Percentiles rank a stretch among this genome's conserved stretches.
These are phyloP conservation scores for Propsilocerus akamusi DNA, from an alignment of 1,140 invertebrate genomes.

Conservation along the genomic window DNA sequence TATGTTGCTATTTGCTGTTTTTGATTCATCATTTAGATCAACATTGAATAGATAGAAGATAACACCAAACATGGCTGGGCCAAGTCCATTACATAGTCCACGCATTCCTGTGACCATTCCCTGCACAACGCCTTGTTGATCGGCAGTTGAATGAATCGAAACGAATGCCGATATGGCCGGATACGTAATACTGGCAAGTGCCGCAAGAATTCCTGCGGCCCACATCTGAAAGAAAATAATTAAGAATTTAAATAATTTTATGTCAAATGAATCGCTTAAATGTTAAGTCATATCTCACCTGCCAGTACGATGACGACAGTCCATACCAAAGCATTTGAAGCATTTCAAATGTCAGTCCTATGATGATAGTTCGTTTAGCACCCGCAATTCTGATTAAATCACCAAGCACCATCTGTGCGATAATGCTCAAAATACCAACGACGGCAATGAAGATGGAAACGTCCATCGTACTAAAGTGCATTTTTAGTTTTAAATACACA, in stretches of 20 bases:
- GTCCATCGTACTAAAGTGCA: slow-evolving; percentile 87
- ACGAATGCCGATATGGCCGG: slow-evolving; percentile 99
- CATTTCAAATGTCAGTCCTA: slow-evolving; percentile 92
- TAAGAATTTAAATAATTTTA: not conserved
- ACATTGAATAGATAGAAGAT: slow-evolving; percentile 99
- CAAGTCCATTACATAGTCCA: slow-evolving; percentile 82
- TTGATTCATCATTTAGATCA: slow-evolving; percentile 67
- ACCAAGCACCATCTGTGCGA: slow-evolving; percentile 81
- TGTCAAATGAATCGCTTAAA: slow-evolving; percentile 36
- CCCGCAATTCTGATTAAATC: slow-evolving; percentile 73
- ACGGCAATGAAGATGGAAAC: slow-evolving; percentile 96
- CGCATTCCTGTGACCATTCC: slow-evolving; percentile 95
- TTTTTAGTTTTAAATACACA: slow-evolving; percentile 95
- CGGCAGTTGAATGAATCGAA: slow-evolving; percentile 87
- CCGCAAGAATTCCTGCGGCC: slow-evolving; percentile 49
- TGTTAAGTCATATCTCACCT: not conserved
- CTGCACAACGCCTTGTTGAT: slow-evolving; percentile 95
- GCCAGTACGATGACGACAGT: too few relatives aligned
- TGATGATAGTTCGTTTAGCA: slow-evolving; percentile 92
- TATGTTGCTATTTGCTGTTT: slow-evolving; percentile 9
- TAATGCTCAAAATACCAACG: slow-evolving; percentile 89
- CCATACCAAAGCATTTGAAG: slow-evolving; percentile 95
- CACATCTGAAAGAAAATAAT: slow-evolving; percentile 6
- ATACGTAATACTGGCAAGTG: slow-evolving; percentile 89
- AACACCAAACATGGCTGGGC: slow-evolving; percentile 87